Evolutionary conservation across 2,888 invertebrate species (phyloP), one percentile per base, ranked within the genome.

Genomic region (Aporophyla nigra): DNA sequence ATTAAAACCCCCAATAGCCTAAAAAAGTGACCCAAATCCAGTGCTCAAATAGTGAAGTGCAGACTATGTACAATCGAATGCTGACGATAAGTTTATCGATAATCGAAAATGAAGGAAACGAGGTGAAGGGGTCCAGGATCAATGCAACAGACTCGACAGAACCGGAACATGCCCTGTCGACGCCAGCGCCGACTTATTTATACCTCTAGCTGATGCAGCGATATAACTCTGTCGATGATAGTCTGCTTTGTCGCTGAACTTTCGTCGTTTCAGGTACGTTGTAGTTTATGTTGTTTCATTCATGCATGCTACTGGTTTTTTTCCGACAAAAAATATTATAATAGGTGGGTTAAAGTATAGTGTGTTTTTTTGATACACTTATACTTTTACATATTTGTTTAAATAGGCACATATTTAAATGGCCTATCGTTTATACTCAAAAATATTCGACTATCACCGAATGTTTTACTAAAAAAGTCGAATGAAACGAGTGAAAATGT

Each of bases 161-260:
- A 89, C 86, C 89, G 87, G 92, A 93, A 88, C 92, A 95, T 94
- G 94, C 88, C 87, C 91, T 92, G 94, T 93, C 97, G 93, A 95
- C 94, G 96, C 87, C 94, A 93, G 83, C 96, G 96, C 93, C 97
- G 93, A 95, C 95, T 92, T 85, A 87, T 94, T 94, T 92, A 91
- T 92, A 91, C 89, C 86, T 92, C 91, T 93, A 95, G 95, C 94
- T 95, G 95, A 95, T 95, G 94, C 93, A 89, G 93, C 92, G 88
- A 94, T 83, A 95, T 95, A 95, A 92, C 93, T 91, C 94, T 95
- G 96, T 96, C 96, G 93, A 97, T 97, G 97, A 96, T 96, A 96
- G 95, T 97, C 95, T 97, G 95, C 94, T 96, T 97, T 93, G 94
- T 96, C 78, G 96, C 96, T 95, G 96, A 96, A 92, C 94, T 96